Base-by-base conservation (phyloP, 2,888 invertebrate genomes). In the Eristalis intricaria region DNA sequence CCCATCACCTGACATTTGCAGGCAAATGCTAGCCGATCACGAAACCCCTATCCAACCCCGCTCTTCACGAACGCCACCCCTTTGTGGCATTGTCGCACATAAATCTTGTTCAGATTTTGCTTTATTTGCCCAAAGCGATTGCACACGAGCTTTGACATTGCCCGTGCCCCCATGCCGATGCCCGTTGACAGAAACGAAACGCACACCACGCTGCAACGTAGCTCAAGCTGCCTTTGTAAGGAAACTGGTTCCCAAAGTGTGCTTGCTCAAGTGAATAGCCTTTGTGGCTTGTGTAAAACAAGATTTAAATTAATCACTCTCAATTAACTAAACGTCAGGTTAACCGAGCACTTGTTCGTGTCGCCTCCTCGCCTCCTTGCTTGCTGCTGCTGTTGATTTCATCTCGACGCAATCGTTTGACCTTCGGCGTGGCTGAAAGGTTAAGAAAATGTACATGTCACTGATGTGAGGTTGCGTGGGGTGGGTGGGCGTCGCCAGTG, bases 361-460 rank as follows among this genome's bases (percentile, higher is more conserved):
- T 26, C 56, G 5, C 32, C 32, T 26, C n/a, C 32, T 38, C 66
- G 26, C 19, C 66, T 4, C 26, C 23, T 19, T 68, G 15, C 43
- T n/a, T 40, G 43, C 58, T n/a, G 40, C 35, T 26, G 26, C 26
- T 35, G 40, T 22, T 56, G 35, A 23, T 32, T 61, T 61, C 23
- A 74, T 38, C 69, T 61, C 10, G 65, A 69, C 66, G 29, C 66
- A 61, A 22, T 8, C 19, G 23, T 35, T 19, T 84, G 65, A 80
- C 84, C 84, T 84, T 84, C 80, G 50, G 29, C 66, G 75, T 26
- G 32, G 75, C 70, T 70, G 75, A 84, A 71, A 79, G 79, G 84
- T 74, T 75, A 35, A 35, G 13, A 32, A 73, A 65, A 70, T 64
- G 8, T 66, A n/a, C 63, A 61, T 63, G 61, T 56, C 63, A 56